Base-by-base conservation (phyloP, 2,113 vertebrate genomes). In the Chionomys nivalis region DNA sequence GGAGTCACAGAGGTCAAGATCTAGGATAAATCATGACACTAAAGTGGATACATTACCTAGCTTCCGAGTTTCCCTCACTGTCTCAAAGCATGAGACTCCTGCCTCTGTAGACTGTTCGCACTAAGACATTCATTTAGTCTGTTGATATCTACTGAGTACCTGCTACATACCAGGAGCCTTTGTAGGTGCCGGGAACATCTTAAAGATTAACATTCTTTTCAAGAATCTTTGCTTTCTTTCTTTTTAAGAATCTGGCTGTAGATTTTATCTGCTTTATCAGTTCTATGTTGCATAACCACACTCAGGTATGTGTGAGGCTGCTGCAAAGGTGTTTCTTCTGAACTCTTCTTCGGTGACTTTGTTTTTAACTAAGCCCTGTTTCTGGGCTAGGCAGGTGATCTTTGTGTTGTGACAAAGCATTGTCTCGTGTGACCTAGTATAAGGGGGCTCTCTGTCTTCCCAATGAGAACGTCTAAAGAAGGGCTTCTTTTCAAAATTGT, bases 191-290 rank as follows among this genome's bases (percentile, higher is more conserved):
- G 5, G 66, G 42, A 85, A 14, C 47, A 16, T 66, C 49, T 31
- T 28, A 65, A 92, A 90, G 66, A 47, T 85, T 66, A 72, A 31
- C 72, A 49, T 94, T 96, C 42, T 96, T 86, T 79, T 82, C 73
- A 58, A 95, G 93, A 93, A 47, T 88, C 81, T 89, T 93, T 87
- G 42, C 26, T 78, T 65, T 58, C 28, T 85, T 24, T 17, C 10
- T 76, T 10, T 11, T 33, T 90, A 66, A 81, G 87, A 87, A 24
- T 72, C 42, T 55, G 65, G 68, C 39, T 83, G 55, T 81, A 44
- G 89, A 47, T 81, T 95, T 87, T 91, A 39, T 68, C 68, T 61
- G 77, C 65, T 87, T 65, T 31, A 4, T 93, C 17, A 39, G 2
- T 87, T 79, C 55, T 36, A 6, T 73, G 31, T 49, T 77, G 70